phyloP scores from a whole-genome alignment of 2,113 vertebrate species.

The Cranoglanis bouderius region DNA sequence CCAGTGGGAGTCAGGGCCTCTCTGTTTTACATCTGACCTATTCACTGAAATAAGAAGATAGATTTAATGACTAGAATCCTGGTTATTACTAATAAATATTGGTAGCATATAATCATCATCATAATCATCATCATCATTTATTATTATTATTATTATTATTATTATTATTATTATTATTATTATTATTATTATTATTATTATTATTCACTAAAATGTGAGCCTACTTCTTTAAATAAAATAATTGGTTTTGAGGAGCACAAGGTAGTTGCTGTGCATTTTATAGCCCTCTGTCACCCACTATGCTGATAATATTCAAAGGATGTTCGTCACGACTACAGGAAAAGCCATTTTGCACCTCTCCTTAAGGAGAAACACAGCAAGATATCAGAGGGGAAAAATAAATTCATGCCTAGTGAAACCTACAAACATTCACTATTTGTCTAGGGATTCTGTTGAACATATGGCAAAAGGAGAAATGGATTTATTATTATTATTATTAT shows the following conservation, averaged over 20 bases:
- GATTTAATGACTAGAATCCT: background rate
- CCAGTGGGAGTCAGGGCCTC: conserved; percentile 59
- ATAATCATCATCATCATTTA: background rate
- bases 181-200: background rate
- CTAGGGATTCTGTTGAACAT: background rate
- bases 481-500: background rate
- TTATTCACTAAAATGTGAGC: background rate
- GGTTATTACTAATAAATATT: background rate
- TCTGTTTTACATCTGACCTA: background rate
- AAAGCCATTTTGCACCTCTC: background rate
- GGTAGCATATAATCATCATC: background rate
- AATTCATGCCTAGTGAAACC: background rate
- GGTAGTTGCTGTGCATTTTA: background rate
- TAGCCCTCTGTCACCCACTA: background rate
- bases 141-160: background rate
- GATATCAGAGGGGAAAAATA: background rate
- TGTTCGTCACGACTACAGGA: background rate
- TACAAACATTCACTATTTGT: background rate
- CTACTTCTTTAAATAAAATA: background rate
- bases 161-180: background rate
- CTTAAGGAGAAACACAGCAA: background rate
- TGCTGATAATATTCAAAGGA: background rate
- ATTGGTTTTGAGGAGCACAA: background rate
- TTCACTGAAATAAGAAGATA: background rate
- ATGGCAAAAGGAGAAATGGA: background rate